Evolutionary conservation across 2,113 vertebrate genomes (phyloP).

Genomic region (Brevimyrus niger): DNA sequence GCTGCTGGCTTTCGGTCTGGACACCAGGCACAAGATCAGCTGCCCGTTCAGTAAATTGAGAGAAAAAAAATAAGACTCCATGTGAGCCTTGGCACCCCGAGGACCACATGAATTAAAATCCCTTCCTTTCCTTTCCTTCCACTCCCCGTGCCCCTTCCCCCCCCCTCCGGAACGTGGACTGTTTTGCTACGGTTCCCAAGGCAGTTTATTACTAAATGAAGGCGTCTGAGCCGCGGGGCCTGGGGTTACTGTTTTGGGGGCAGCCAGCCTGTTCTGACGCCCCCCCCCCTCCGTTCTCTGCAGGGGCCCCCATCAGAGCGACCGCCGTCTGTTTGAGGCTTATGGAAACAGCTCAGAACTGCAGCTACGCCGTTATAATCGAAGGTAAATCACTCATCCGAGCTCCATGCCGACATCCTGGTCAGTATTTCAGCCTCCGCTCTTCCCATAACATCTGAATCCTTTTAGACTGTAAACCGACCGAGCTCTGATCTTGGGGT

Average conservation of each 20-base stretch:
- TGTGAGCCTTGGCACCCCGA: constrained; percentile 76
- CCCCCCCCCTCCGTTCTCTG: constrained; percentile 47
- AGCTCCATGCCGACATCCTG: neutral
- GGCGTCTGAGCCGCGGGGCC: constrained; percentile 50
- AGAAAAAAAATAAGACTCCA: constrained; percentile 48
- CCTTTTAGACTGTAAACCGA: neutral
- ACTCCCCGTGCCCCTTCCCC: constrained; percentile 32
- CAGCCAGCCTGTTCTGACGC: constrained; percentile 55
- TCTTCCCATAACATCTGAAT: neutral
- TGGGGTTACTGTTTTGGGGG: constrained; percentile 48
- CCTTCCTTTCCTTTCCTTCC: constrained; percentile 36
- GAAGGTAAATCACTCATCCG: constrained; percentile 54
- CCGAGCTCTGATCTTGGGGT: neutral
- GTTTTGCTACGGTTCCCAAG: constrained; percentile 40
- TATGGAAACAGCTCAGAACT: constrained; percentile 60
- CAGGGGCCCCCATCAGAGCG: constrained; percentile 55
- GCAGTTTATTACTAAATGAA: constrained; percentile 50
- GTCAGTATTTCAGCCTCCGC: neutral
- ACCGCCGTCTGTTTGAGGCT: constrained; percentile 55
- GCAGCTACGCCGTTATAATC: constrained; percentile 63
- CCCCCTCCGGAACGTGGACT: constrained; percentile 28
- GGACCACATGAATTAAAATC: constrained; percentile 52
- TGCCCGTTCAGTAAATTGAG: constrained; percentile 33
- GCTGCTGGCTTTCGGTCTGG: neutral
- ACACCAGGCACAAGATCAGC: constrained; percentile 27